Evolutionary conservation across 2,888 invertebrate species (phyloP).

Genomic region (Melolontha melolontha): DNA sequence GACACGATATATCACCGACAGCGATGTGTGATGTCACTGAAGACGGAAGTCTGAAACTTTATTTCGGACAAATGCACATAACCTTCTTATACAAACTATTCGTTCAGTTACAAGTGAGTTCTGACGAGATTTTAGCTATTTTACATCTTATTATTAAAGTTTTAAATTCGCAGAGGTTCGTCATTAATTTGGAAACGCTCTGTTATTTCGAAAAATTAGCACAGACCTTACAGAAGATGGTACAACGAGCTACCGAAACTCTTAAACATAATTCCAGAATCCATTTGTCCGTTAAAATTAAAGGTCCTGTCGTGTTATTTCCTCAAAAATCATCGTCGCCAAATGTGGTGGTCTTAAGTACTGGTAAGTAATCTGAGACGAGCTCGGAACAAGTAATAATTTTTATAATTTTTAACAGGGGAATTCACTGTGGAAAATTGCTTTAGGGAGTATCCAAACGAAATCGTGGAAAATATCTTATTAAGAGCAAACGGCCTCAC

Average conservation of each 20-base stretch:
- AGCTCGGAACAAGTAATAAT: not conserved
- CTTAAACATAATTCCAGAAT: slow-evolving; percentile 61
- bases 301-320: slow-evolving; percentile 80
- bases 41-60: slow-evolving; percentile 78
- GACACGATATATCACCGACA: slow-evolving; percentile 66
- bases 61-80: slow-evolving; percentile 78
- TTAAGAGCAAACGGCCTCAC: slow-evolving; percentile 77
- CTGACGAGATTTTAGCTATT: not conserved
- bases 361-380: slow-evolving; percentile 66
- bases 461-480: slow-evolving; percentile 78
- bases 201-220: slow-evolving; percentile 55
- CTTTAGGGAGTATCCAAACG: slow-evolving; percentile 69
- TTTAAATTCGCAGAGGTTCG: slow-evolving; percentile 56
- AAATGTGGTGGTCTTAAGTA: slow-evolving; percentile 80
- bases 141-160: slow-evolving; percentile 24
- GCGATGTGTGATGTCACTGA: slow-evolving; percentile 68
- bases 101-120: slow-evolving; percentile 73
- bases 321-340: slow-evolving; percentile 86
- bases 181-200: slow-evolving; percentile 61
- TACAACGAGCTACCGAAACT: slow-evolving; percentile 59
- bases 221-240: slow-evolving; percentile 47
- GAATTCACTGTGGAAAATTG: slow-evolving; percentile 84
- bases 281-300: slow-evolving; percentile 63
- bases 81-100: slow-evolving; percentile 76
- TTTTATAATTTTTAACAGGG: slow-evolving; percentile 65